These are phyloP conservation scores for Muntiacus reevesi DNA, from an alignment of 2,113 vertebrate species.

Conservation along the genomic window DNA sequence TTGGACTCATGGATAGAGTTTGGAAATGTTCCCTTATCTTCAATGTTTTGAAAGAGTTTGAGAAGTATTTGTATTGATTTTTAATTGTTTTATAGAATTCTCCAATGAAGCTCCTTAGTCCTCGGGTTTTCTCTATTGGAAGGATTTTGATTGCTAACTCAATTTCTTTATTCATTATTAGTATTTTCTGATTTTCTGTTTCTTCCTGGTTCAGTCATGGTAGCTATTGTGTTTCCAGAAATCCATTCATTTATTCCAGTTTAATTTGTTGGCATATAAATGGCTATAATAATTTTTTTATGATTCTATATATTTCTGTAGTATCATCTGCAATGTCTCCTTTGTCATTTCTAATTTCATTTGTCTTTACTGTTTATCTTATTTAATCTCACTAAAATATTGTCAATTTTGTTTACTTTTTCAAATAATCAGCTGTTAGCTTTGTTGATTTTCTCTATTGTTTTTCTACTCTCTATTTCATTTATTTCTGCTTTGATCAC, in stretches of 20 bases:
- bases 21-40: background rate
- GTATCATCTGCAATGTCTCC: background rate
- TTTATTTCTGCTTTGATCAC: background rate
- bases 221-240: background rate
- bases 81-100: background rate
- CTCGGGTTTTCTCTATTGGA: background rate
- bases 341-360: background rate
- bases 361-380: background rate
- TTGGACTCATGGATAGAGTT: background rate
- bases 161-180: background rate
- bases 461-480: background rate
- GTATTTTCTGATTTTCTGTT: background rate
- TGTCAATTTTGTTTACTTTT: background rate
- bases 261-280: background rate
- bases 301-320: background rate
- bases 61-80: background rate
- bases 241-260: background rate
- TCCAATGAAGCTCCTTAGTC: background rate
- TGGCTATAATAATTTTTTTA: background rate
- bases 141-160: background rate
- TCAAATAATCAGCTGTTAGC: background rate
- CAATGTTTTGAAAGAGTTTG: background rate
- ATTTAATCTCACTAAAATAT: background rate
- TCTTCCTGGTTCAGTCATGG: background rate
- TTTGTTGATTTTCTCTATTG: background rate